Base-by-base conservation (phyloP, 2,888 invertebrate species). In the Scaptomyza polygonia region DNA sequence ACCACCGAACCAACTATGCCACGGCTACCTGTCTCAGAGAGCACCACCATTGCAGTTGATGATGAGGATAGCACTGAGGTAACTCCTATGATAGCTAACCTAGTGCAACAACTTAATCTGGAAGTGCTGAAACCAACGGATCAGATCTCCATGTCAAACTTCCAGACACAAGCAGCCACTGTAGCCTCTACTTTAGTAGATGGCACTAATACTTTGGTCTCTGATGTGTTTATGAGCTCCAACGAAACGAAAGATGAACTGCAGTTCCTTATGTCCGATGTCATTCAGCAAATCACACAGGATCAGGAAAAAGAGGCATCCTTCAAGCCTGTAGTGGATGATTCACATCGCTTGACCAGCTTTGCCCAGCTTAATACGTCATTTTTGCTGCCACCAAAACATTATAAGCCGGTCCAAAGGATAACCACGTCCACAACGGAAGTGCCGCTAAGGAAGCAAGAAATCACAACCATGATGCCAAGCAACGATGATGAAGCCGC, bases 171-270 rank as follows among this genome's bases (percentile, higher is more conserved):
- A 65, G 91, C 91, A 16, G 92, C 92, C 2, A 92, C 92, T 0
- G 88, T 91, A 0, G 92, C 92, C 9, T 92, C 92, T 14, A 90
- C 89, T 0, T 63, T 92, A 7, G 90, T 91, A 12, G 91, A 90
- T 52, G 90, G 88, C 59, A 84, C 77, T 21, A 84, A 79, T 27
- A 77, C 88, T 0, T 47, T 85, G 0, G 65, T 84, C 11, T 52
- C 77, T 5, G 85, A 89, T 30, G 27, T 79, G 1, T 62, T 58
- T 6, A 78, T 87, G 79, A 89, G 58, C 45, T 85, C 88, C 3
- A 89, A 88, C 16, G 89, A 91, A 54, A 89, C 89, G 1, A 88
- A 88, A 54, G 87, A 89, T 59, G 91, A 91, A 73, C 86, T 91
- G 11, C 88, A 88, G 54, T 88, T 89, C 48, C 88, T 91, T 4